Evolutionary conservation across 2,113 vertebrate species (phyloP).

Genomic region (Carollia perspicillata): DNA sequence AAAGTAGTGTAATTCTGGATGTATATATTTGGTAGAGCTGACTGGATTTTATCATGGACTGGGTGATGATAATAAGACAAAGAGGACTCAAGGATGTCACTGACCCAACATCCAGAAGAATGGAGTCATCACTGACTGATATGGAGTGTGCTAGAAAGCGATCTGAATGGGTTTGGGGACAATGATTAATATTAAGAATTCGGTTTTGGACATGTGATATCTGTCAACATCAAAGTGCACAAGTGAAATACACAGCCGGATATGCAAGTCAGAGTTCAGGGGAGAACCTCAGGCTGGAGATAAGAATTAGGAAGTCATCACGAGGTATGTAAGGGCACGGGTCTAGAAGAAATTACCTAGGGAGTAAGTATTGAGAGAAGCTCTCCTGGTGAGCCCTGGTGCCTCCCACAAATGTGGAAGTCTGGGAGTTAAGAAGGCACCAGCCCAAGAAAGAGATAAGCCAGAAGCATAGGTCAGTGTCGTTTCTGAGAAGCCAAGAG

Average conservation of each 20-base stretch:
- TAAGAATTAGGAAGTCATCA: not conserved
- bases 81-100: not conserved
- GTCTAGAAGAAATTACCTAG: not conserved
- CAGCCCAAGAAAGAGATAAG: not conserved
- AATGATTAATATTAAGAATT: not conserved
- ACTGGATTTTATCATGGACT: not conserved
- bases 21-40: accelerated
- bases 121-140: not conserved
- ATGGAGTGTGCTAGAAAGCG: not conserved
- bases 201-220: not conserved
- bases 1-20: not conserved
- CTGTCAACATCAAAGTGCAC: not conserved
- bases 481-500: not conserved
- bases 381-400: no score
- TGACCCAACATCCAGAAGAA: not conserved
- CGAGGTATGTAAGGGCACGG: not conserved
- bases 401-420: no score
- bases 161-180: not conserved
- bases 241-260: not conserved
- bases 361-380: not conserved
- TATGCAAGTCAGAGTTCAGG: not conserved
- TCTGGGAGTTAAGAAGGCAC: not conserved
- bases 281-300: not conserved
- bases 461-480: not conserved
- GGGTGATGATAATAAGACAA: not conserved